Percentiles rank a stretch among this genome's conserved stretches.
phyloP scores from a whole-genome alignment of 2,888 invertebrate species.

The Exocentrus adspersus region DNA sequence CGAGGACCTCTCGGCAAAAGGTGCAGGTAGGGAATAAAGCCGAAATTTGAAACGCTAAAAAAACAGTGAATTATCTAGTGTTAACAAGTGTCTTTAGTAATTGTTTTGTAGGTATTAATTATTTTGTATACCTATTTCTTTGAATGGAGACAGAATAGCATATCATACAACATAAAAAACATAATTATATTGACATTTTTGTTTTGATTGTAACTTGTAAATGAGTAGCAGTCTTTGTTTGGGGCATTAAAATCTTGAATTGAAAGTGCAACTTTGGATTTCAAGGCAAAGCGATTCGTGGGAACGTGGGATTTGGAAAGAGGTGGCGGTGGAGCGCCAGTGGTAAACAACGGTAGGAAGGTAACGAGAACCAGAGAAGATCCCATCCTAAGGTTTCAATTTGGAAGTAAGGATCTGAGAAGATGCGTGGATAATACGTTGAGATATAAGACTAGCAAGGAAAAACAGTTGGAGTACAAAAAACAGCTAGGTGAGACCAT shows the following conservation, averaged over 20 bases:
- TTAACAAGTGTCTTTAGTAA: too few relatives aligned
- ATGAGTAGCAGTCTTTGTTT: too few relatives aligned
- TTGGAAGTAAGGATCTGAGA: constrained; percentile 69
- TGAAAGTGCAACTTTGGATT: constrained; percentile 14
- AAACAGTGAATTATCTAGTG: too few relatives aligned
- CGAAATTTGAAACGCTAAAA: too few relatives aligned
- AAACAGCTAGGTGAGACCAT: constrained; percentile 68
- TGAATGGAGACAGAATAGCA: too few relatives aligned
- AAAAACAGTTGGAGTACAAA: constrained; percentile 69
- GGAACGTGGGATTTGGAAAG: constrained; percentile 55
- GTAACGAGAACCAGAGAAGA: constrained; percentile 66
- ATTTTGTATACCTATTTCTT: too few relatives aligned
- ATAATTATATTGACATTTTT: too few relatives aligned
- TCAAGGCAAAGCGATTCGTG: constrained; percentile 57
- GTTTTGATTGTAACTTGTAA: too few relatives aligned
- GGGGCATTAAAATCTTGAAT: not conserved
- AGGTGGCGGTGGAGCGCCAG: constrained; percentile 61
- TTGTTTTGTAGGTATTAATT: too few relatives aligned
- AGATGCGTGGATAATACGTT: constrained; percentile 76
- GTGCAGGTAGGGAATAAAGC: too few relatives aligned
- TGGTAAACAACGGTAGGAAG: constrained; percentile 58
- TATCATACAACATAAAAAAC: too few relatives aligned
- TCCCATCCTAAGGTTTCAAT: constrained; percentile 71
- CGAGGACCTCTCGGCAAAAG: too few relatives aligned
- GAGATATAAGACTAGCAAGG: constrained; percentile 71